Base-by-base conservation (phyloP, 2,797 vertebrate species). In the Apogon hyalosoma region DNA sequence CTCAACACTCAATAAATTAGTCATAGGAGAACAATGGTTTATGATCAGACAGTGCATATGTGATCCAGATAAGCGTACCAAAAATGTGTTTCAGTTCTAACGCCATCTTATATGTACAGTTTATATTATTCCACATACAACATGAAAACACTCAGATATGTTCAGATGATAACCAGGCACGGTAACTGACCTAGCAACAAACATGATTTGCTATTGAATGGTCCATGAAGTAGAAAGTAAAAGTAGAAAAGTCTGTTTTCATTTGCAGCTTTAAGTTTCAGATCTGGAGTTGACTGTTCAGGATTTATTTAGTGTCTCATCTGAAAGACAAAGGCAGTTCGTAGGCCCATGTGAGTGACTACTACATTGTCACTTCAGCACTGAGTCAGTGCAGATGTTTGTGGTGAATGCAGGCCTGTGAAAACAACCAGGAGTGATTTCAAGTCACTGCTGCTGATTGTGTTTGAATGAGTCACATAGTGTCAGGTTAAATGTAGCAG, bases 291-390 rank as follows among this genome's bases (percentile, higher is more conserved):
- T 24, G 28, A 63, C 45, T 5, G 2, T 7, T 57, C 7, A 1
- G 69, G 64, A 78, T 57, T 45, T 60, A 61, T 81, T 82, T 72
- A 81, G 31, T 0, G 78, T 84, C 84, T 83, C 57, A 63, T 82
- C 72, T 49, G 0, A 40, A 67, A 82, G 70, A 82, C 78, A 39
- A 43, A 58, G 61, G 58, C 61, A 45, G 58, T 48, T 64, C 21
- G 21, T 54, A 1, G 1, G 1, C 4, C 14, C 13, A 19, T 39
- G 70, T 43, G 11, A 43, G 41, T 10, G 24, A 41, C 5, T 1
- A 11, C 48, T 51, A 10, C 52, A 43, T 57, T 48, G 59, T 33
- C 0, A 3, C 19, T 47, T 57, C 13, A 24, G 49, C 14, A 4
- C 31, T 1, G 14, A 75, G 43, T 63, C 73, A 41, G 7, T 19